A percentile compares a stretch with the other conserved stretches of the same genome.
Conservation (phyloP, 53 echinoderm and acorn worm genomes). For the Hippasteria phrygiana region DNA sequence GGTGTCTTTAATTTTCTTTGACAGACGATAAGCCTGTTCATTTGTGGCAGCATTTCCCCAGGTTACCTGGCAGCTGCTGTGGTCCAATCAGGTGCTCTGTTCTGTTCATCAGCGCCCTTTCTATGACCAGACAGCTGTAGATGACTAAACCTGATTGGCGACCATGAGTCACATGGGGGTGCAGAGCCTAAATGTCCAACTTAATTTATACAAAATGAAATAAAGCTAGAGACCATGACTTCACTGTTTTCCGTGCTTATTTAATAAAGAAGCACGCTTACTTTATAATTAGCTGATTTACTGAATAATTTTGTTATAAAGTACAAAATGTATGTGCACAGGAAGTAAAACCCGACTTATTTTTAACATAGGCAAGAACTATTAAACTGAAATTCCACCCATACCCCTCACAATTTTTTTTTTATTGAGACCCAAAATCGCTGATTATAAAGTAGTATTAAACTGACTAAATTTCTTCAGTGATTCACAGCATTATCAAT, state of each 20-base stretch:
- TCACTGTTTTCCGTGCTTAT: too few species aligned
- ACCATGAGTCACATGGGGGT: slow-evolving; percentile 46
- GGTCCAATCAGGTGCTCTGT: background rate
- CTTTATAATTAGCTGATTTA: too few species aligned
- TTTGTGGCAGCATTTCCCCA: background rate
- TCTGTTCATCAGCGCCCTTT: background rate
- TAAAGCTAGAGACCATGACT: too few species aligned
- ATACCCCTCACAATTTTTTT: too few species aligned
- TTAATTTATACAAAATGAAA: slow-evolving; percentile 18
- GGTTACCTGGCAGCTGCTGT: background rate
- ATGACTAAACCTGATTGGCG: slow-evolving; percentile 54
- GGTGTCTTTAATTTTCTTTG: background rate
- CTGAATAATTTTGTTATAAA: too few species aligned
- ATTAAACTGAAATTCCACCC: too few species aligned
- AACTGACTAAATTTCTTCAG: too few species aligned
- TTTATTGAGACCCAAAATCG: too few species aligned
- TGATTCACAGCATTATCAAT: too few species aligned
- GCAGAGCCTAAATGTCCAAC: background rate
- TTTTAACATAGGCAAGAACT: too few species aligned
- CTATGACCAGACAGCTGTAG: slow-evolving; percentile 37
- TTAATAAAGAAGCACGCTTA: too few species aligned
- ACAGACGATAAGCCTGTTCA: background rate
- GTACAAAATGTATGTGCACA: background rate
- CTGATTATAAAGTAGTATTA: too few species aligned
- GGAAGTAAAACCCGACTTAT: background rate